A percentile compares a stretch with the other conserved stretches of the same genome.
These are phyloP conservation scores for Pterocles orientalis DNA, from an alignment of 2,113 vertebrate species.

Conservation along the genomic window DNA sequence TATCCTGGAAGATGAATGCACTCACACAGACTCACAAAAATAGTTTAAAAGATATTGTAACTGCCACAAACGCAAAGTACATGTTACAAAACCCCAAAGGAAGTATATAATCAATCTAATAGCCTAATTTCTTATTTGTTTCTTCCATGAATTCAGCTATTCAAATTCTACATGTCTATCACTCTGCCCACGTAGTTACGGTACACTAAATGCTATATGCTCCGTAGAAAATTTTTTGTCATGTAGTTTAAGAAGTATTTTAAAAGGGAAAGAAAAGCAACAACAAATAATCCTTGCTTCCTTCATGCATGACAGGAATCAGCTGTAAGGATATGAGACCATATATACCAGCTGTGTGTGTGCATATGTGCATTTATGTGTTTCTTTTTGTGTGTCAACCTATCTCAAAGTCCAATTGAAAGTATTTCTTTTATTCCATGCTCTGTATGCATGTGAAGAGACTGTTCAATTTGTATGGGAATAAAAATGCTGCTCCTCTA, in stretches of 20 bases:
- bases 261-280: neutral
- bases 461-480: neutral
- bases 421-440: neutral
- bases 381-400: neutral
- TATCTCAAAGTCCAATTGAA: neutral
- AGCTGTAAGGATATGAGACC: neutral
- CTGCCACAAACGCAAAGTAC: neutral
- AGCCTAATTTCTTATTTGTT: neutral
- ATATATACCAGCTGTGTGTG: neutral
- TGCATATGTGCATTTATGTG: neutral
- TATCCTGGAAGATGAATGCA: neutral
- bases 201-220: neutral
- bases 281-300: neutral
- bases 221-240: neutral
- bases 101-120: neutral
- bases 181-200: neutral
- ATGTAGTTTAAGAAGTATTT: neutral
- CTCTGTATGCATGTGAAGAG: neutral
- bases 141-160: neutral
- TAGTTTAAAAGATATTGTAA: neutral
- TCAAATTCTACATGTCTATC: neutral
- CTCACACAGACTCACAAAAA: neutral
- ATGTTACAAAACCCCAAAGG: neutral
- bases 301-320: neutral
- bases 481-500: neutral